phyloP scores from a whole-genome alignment of 2,888 invertebrate genomes.

The Glaucopsyche alexis region DNA sequence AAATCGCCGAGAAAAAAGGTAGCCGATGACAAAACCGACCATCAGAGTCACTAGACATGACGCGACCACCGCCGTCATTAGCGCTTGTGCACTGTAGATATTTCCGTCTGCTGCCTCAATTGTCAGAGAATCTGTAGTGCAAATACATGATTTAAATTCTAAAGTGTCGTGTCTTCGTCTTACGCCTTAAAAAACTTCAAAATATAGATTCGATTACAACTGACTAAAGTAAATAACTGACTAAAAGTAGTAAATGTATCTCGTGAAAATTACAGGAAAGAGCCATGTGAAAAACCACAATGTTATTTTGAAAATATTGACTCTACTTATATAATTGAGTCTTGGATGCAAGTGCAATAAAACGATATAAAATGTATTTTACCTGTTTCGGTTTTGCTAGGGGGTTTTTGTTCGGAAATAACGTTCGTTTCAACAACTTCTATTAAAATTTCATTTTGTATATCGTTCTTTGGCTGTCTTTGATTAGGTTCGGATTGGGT shows the following conservation, averaged over 20 bases:
- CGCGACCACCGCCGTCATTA: slow-evolving; percentile 89
- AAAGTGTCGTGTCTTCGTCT: background rate
- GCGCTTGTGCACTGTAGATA: slow-evolving; percentile 89
- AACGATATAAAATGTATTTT: slow-evolving; percentile 33
- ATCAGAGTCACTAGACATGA: slow-evolving; percentile 89
- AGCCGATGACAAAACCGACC: slow-evolving; percentile 91
- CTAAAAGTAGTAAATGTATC: background rate
- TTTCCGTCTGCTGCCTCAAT: slow-evolving; percentile 82
- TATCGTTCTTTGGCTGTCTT: slow-evolving; percentile 77
- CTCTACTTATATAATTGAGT: too few species aligned
- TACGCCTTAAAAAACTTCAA: background rate
- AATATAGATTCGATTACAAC: too few species aligned
- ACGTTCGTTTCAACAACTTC: slow-evolving; percentile 83
- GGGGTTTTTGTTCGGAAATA: slow-evolving; percentile 75
- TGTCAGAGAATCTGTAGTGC: slow-evolving; percentile 64
- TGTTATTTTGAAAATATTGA: background rate
- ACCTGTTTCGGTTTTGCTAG: slow-evolving; percentile 75
- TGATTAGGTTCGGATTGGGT: slow-evolving; percentile 70
- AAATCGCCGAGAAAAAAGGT: slow-evolving; percentile 89
- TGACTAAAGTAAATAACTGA: too few species aligned
- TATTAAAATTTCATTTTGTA: slow-evolving; percentile 83
- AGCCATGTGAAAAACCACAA: slow-evolving; percentile 25
- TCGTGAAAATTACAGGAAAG: background rate
- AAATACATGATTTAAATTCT: slow-evolving; percentile 19
- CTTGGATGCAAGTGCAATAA: background rate